Percentiles rank a stretch among this genome's conserved stretches.
Evolutionary conservation across 1,140 invertebrate genomes (phyloP).

Genomic region (Drosophila arizonae): DNA sequence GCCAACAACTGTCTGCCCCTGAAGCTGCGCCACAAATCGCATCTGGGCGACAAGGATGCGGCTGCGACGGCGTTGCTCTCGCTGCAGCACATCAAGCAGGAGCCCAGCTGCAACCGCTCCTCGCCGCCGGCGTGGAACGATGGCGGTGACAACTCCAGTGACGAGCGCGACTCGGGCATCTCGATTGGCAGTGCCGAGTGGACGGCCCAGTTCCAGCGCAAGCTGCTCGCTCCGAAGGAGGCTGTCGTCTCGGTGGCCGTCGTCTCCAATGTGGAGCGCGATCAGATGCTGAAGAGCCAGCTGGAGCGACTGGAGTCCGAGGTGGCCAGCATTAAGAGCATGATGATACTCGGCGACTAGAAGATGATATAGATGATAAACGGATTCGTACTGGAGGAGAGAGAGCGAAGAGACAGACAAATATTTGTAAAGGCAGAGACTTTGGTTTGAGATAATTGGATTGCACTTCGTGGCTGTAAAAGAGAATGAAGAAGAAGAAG

Average conservation of each 20-base stretch:
- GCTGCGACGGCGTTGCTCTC: constrained; percentile 90
- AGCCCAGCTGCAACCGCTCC: constrained; percentile 87
- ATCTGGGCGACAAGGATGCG: constrained; percentile 93
- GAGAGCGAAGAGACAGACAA: constrained; percentile 72
- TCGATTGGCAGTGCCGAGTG: constrained; percentile 89
- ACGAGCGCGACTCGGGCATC: constrained; percentile 94
- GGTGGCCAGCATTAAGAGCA: constrained; percentile 93
- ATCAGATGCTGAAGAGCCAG: constrained; percentile 89
- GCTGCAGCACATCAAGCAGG: constrained; percentile 92
- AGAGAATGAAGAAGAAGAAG: too few relatives aligned
- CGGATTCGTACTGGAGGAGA: constrained; percentile 60
- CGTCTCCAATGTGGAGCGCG: constrained; percentile 83
- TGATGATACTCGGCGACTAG: constrained; percentile 84
- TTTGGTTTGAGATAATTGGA: constrained; percentile 18
- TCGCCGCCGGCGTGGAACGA: constrained; percentile 90
- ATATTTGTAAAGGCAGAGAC: constrained; percentile 35
- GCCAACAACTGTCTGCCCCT: constrained; percentile 89
- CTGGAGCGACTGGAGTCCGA: constrained; percentile 94
- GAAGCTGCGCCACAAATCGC: constrained; percentile 95
- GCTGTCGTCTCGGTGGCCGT: constrained; percentile 21
- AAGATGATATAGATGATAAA: not conserved
- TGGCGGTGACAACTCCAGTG: constrained; percentile 91
- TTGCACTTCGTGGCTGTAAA: not conserved
- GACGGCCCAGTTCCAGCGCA: constrained; percentile 83
- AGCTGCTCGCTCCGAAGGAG: constrained; percentile 62